A percentile compares a stretch with the other conserved stretches of the same genome.
Conservation (phyloP, 1,140 invertebrate genomes). For the Scaptodrosophila lebanonensis region DNA sequence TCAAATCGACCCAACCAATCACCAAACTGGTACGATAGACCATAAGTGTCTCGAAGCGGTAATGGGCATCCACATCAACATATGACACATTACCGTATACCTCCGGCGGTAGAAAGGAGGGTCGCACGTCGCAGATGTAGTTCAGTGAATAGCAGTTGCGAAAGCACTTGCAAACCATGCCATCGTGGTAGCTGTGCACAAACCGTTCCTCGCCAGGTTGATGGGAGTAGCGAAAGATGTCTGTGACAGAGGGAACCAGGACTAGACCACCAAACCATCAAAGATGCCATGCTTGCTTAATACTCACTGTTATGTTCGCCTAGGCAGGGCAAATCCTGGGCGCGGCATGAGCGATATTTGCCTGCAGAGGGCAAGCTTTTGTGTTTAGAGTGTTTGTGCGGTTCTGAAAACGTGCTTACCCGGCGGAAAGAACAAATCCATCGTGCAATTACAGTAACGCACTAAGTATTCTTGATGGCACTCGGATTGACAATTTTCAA, state of each 20-base stretch:
- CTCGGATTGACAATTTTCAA: conserved; percentile 72
- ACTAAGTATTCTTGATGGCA: conserved; percentile 73
- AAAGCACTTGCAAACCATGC: conserved; percentile 70
- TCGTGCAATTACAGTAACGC: conserved; percentile 69
- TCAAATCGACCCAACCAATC: conserved; percentile 71
- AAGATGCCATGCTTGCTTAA: not conserved
- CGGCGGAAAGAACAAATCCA: conserved; percentile 73
- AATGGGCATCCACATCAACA: conserved; percentile 68
- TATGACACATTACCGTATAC: conserved; percentile 51
- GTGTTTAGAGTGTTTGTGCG: conserved; percentile 13
- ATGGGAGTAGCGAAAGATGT: conserved; percentile 49
- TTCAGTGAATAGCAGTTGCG: conserved; percentile 71
- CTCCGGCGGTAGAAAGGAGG: conserved; percentile 60
- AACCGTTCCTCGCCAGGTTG: conserved; percentile 53
- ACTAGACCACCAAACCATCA: not conserved
- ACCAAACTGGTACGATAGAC: conserved; percentile 70
- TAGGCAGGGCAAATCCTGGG: conserved; percentile 61
- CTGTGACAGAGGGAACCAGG: conserved; percentile 13
- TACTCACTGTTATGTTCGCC: conserved; percentile 60
- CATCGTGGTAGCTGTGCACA: conserved; percentile 49
- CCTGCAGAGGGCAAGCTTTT: conserved; percentile 31
- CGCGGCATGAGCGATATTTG: conserved; percentile 54
- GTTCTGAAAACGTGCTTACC: conserved; percentile 64
- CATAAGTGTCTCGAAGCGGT: conserved; percentile 66
- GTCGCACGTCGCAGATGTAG: conserved; percentile 64